These are phyloP conservation scores for Brotula barbata DNA, from an alignment of 2,797 vertebrate species.

Conservation along the genomic window DNA sequence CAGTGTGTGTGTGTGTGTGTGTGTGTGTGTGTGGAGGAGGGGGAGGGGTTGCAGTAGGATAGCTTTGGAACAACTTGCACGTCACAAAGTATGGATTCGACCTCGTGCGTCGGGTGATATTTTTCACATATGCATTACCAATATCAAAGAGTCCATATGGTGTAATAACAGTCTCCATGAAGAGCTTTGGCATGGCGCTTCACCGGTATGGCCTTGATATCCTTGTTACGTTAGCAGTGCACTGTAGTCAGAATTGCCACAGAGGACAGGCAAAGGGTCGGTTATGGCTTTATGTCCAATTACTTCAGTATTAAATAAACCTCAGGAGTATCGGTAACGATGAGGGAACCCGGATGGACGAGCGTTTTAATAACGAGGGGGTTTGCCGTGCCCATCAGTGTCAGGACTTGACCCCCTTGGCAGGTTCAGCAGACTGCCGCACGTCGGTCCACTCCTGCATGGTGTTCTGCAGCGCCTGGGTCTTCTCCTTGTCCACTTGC, in stretches of 20 bases:
- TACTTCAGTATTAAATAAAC: conserved; percentile 44
- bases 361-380: conserved; percentile 19
- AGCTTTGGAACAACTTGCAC: conserved; percentile 23
- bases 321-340: conserved; percentile 41
- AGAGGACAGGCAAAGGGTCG: conserved; percentile 51
- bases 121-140: conserved; percentile 46
- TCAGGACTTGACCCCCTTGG: conserved; percentile 89
- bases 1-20: neutral
- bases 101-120: conserved; percentile 39
- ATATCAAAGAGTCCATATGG: conserved; percentile 33
- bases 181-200: conserved; percentile 59
- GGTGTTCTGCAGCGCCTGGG: conserved; percentile 94
- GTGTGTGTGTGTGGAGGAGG: too few relatives aligned
- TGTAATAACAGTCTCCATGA: conserved; percentile 53
- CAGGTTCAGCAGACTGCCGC: conserved; percentile 91
- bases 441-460: conserved; percentile 99
- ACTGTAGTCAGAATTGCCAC: conserved; percentile 46
- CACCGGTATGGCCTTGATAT: conserved; percentile 55
- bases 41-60: neutral
- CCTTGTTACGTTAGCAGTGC: conserved; percentile 54
- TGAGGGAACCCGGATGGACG: conserved; percentile 43
- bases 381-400: conserved; percentile 19
- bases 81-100: conserved; percentile 29
- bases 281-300: conserved; percentile 70
- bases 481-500: conserved; percentile 98